A percentile compares a stretch with the other conserved stretches of the same genome.
Conservation (phyloP, 1,140 invertebrate genomes). For the Popillia japonica region DNA sequence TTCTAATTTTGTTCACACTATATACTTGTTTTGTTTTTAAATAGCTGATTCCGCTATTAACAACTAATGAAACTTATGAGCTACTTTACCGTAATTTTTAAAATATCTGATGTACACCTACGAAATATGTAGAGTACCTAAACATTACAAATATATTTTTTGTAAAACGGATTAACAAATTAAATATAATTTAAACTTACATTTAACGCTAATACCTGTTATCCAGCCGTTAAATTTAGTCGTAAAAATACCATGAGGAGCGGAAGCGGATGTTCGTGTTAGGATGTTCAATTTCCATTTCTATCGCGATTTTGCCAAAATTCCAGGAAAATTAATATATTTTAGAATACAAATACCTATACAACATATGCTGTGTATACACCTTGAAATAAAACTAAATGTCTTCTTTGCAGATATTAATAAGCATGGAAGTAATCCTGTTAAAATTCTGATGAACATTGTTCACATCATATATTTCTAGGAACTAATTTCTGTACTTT, state of each 20-base stretch:
- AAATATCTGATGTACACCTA: no score
- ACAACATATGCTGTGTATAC: neutral
- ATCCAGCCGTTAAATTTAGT: conserved; percentile 21
- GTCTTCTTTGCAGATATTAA: neutral
- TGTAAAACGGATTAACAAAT: no score
- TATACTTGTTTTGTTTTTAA: no score
- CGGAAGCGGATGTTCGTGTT: conserved; percentile 32
- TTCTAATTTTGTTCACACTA: no score
- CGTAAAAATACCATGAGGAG: neutral
- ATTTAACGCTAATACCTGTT: neutral
- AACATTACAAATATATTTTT: no score
- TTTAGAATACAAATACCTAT: neutral
- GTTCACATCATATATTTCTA: neutral
- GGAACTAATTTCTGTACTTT: neutral
- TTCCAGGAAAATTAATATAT: conserved; percentile 1
- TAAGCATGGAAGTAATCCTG: neutral
- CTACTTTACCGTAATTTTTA: no score
- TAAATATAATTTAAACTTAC: no score
- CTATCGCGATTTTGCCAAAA: conserved; percentile 33
- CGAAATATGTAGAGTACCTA: no score
- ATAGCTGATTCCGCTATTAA: no score
- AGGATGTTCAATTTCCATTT: conserved; percentile 28
- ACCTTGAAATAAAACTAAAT: neutral
- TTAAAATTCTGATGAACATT: neutral
- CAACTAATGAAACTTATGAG: no score